Percentiles rank a stretch among this genome's conserved stretches.
Conservation (phyloP, 2,888 invertebrate genomes). For the Erannis defoliaria region DNA sequence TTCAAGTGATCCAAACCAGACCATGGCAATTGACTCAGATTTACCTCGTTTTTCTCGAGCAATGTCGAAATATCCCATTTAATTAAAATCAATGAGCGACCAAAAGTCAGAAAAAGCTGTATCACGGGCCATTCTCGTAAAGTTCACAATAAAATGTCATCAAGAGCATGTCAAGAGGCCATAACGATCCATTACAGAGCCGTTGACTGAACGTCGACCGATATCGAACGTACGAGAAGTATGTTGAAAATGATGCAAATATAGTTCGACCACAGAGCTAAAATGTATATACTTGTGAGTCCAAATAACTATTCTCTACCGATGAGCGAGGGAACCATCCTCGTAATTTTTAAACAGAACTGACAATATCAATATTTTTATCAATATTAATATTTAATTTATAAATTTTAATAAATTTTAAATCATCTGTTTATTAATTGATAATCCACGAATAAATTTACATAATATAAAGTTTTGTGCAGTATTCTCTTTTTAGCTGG, state of each 20-base stretch:
- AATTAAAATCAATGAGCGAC: slow-evolving; percentile 20
- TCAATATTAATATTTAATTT: too few relatives aligned
- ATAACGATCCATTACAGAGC: slow-evolving; percentile 13
- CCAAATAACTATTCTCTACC: too few relatives aligned
- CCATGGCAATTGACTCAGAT: slow-evolving; percentile 10
- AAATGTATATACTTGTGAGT: too few relatives aligned
- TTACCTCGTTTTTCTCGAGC: slow-evolving; percentile 9
- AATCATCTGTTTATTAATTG: too few relatives aligned
- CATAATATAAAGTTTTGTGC: too few relatives aligned
- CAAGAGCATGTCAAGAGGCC: not conserved
- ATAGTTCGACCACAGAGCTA: too few relatives aligned
- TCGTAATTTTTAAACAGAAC: too few relatives aligned
- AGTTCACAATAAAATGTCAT: slow-evolving; percentile 21
- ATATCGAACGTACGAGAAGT: not conserved
- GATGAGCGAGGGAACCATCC: too few relatives aligned
- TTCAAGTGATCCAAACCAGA: slow-evolving; percentile 23
- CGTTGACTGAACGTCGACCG: not conserved
- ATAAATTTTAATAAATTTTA: too few relatives aligned
- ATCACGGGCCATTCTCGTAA: slow-evolving; percentile 22
- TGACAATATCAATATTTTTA: too few relatives aligned
- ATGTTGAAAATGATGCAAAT: not conserved
- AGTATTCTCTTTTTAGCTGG: too few relatives aligned
- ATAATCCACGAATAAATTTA: too few relatives aligned
- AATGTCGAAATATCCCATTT: slow-evolving; percentile 16
- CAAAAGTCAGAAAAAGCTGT: slow-evolving; percentile 20